phyloP scores from a whole-genome alignment of 2,113 vertebrate genomes.

The Hepsetus odoe region DNA sequence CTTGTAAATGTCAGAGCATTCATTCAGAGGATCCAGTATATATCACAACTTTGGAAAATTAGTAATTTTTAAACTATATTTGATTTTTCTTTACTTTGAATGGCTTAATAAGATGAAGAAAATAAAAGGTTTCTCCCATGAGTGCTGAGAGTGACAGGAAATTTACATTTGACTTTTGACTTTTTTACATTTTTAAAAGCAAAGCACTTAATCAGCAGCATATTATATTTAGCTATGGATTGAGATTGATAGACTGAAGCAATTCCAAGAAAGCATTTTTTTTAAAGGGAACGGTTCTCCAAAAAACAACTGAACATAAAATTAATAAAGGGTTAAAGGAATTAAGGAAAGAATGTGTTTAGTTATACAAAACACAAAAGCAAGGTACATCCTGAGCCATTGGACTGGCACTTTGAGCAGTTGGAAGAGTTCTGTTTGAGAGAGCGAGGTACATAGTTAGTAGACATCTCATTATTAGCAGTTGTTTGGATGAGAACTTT shows the following conservation, averaged over 20 bases:
- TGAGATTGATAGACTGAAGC: not conserved
- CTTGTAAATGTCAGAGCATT: too few species aligned
- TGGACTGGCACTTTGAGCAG: not conserved
- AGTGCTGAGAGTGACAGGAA: not conserved
- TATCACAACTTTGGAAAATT: too few species aligned
- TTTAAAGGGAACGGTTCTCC: not conserved
- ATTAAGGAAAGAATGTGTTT: not conserved
- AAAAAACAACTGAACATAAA: not conserved
- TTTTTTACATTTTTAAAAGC: too few species aligned
- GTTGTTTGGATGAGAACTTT: not conserved
- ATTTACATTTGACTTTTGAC: not conserved
- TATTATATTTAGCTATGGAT: not conserved
- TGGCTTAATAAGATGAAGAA: too few species aligned
- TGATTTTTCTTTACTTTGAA: too few species aligned
- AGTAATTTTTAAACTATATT: too few species aligned
- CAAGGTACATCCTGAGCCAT: not conserved
- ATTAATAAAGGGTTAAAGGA: not conserved
- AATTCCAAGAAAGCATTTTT: not conserved
- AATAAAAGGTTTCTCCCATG: not conserved
- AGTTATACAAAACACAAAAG: conserved; percentile 2
- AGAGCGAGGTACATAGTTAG: not conserved
- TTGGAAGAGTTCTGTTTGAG: not conserved
- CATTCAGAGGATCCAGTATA: too few species aligned
- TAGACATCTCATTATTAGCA: not conserved
- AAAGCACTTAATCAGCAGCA: too few species aligned